A percentile compares a stretch with the other conserved stretches of the same genome.
phyloP scores from a whole-genome alignment of 35 echinoderm and acorn worm genomes.

The Apostichopus japonicus region DNA sequence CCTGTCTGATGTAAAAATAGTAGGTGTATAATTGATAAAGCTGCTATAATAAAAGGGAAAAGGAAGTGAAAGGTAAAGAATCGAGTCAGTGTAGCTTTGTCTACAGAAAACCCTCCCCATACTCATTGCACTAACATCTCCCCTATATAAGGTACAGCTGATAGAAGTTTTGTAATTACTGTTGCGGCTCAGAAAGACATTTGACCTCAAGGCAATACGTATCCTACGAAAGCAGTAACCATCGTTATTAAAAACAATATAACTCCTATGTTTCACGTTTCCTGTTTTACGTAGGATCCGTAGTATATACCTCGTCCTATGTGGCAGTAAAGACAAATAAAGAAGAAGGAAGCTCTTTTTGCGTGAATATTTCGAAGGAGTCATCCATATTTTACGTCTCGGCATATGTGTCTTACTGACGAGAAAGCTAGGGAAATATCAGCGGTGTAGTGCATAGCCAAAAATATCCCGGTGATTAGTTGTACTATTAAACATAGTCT shows the following conservation, averaged over 20 bases:
- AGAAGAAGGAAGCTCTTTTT: slow-evolving; percentile 80
- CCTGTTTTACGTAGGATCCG: slow-evolving; percentile 66
- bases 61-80: slow-evolving; percentile 88
- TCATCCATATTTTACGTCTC: slow-evolving; percentile 89
- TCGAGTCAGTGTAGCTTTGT: slow-evolving; percentile 75
- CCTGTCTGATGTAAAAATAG: slow-evolving; percentile 78
- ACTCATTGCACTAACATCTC: slow-evolving; percentile 69
- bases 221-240: slow-evolving; percentile 77
- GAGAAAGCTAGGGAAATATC: slow-evolving; percentile 74
- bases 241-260: slow-evolving; percentile 66
- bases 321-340: slow-evolving; percentile 83
- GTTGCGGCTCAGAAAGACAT: slow-evolving; percentile 92
- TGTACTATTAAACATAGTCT: slow-evolving; percentile 72
- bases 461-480: slow-evolving; percentile 74
- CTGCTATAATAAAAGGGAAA: slow-evolving; percentile 74
- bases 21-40: slow-evolving; percentile 63
- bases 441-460: slow-evolving; percentile 83
- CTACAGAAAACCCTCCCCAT: slow-evolving; percentile 82
- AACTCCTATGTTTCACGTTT: slow-evolving; percentile 78
- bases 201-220: slow-evolving; percentile 82
- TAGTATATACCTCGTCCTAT: slow-evolving; percentile 87
- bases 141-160: slow-evolving; percentile 76
- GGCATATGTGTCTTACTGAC: slow-evolving; percentile 74
- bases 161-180: slow-evolving; percentile 81
- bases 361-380: slow-evolving; percentile 78